phyloP scores from a whole-genome alignment of 1,140 invertebrate genomes.

The Drosophila trapezifrons region DNA sequence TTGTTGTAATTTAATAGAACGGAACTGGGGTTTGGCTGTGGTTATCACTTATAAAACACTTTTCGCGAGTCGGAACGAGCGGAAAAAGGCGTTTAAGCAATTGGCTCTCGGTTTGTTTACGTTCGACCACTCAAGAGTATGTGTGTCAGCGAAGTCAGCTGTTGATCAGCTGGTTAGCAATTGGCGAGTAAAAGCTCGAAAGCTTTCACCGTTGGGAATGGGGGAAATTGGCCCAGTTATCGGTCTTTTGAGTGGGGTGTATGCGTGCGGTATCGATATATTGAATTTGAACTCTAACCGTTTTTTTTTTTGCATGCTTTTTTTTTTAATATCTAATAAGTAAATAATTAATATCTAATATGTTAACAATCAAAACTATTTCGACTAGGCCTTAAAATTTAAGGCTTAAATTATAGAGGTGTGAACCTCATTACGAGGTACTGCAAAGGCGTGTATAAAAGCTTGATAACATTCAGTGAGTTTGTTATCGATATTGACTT shows the following conservation, averaged over 20 bases:
- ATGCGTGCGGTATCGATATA: conserved; percentile 12
- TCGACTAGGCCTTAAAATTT: too few relatives aligned
- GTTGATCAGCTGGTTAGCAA: conserved; percentile 24
- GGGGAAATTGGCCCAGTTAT: conserved; percentile 2
- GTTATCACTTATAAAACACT: conserved; percentile 25
- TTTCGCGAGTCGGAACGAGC: conserved; percentile 25
- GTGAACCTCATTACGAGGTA: too few relatives aligned
- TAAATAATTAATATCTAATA: too few relatives aligned
- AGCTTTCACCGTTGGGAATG: conserved; percentile 29
- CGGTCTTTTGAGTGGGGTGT: background rate
- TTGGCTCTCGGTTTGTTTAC: conserved; percentile 39
- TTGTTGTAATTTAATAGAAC: background rate
- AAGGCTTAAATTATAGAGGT: too few relatives aligned
- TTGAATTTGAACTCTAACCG: background rate
- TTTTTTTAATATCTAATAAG: background rate
- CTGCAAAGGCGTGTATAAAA: too few relatives aligned
- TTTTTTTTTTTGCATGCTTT: background rate
- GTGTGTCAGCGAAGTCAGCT: conserved; percentile 29
- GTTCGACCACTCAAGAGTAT: conserved; percentile 15
- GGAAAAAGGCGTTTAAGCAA: conserved; percentile 43
- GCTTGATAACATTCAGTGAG: too few relatives aligned
- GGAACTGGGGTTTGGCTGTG: too few relatives aligned
- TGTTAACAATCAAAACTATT: too few relatives aligned
- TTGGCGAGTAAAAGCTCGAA: conserved; percentile 37
- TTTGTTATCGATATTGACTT: too few relatives aligned